Evolutionary conservation across 2,888 invertebrate genomes (phyloP).

Genomic region (Parnassius glacialis): DNA sequence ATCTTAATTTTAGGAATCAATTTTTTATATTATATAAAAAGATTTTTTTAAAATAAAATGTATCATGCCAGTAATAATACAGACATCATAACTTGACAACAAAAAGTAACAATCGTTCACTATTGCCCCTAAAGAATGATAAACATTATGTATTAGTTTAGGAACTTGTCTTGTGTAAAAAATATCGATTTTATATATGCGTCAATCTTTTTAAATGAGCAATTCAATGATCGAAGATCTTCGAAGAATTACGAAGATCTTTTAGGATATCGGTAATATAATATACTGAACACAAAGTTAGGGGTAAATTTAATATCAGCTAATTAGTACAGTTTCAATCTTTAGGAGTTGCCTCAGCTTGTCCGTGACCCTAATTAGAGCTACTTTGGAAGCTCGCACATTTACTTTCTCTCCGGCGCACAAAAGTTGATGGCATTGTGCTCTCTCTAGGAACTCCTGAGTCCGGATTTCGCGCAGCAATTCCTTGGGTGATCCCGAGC

Average conservation of each 20-base stretch:
- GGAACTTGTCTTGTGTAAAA: constrained; percentile 1
- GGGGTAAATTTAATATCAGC: constrained; percentile 73
- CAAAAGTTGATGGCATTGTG: constrained; percentile 89
- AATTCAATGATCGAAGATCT: too few species aligned
- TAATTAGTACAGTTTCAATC: constrained; percentile 88
- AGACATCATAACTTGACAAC: too few species aligned
- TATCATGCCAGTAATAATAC: too few species aligned
- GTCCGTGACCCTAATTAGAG: constrained; percentile 91
- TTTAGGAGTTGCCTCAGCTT: constrained; percentile 90
- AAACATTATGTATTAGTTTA: neutral
- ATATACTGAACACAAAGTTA: constrained; percentile 14
- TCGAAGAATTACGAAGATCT: too few species aligned
- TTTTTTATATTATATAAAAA: too few species aligned
- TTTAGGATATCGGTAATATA: constrained; percentile 1
- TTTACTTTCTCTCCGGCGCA: constrained; percentile 90
- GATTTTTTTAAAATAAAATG: too few species aligned
- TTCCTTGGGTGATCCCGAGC: constrained; percentile 79
- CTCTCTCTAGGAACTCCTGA: constrained; percentile 89
- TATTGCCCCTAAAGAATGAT: neutral
- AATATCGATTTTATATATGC: neutral
- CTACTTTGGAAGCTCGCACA: constrained; percentile 89
- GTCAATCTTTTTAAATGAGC: too few species aligned
- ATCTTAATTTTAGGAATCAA: too few species aligned
- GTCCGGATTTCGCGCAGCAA: constrained; percentile 86
- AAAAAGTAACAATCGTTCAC: too few species aligned